A percentile compares a stretch with the other conserved stretches of the same genome.
Conservation (phyloP, 2,113 vertebrate species). For the Oplegnathus fasciatus region DNA sequence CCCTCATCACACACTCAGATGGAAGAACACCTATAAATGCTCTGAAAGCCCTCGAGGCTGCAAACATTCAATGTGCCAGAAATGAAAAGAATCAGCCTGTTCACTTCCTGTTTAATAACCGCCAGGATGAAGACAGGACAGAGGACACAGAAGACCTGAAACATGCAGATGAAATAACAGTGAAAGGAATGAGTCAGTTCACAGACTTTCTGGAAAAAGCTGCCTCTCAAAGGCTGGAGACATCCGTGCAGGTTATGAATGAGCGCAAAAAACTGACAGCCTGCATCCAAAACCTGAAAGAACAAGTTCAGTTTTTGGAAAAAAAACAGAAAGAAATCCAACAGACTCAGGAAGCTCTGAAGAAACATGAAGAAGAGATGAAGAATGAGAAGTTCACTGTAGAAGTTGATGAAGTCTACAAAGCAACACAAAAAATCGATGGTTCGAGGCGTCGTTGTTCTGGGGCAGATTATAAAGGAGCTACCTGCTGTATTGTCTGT, state of each 20-base stretch:
- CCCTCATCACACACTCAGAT: constrained; percentile 37
- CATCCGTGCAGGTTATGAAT: not conserved
- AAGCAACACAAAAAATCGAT: not conserved
- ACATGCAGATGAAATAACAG: too few relatives aligned
- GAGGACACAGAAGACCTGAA: too few relatives aligned
- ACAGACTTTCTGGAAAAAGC: not conserved
- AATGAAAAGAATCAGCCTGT: too few relatives aligned
- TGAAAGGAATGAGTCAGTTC: too few relatives aligned
- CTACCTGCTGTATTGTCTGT: constrained; percentile 9
- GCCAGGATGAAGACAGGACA: too few relatives aligned
- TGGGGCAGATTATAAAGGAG: not conserved
- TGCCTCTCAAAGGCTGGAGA: not conserved
- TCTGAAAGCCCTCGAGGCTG: not conserved
- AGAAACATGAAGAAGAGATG: not conserved
- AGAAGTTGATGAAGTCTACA: not conserved
- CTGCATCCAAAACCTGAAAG: constrained; percentile 10
- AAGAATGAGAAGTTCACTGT: not conserved
- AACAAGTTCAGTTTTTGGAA: not conserved
- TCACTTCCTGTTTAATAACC: too few relatives aligned
- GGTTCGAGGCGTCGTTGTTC: not conserved
- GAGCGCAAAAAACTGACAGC: not conserved
- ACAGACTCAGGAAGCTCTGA: not conserved
- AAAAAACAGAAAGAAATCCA: not conserved
- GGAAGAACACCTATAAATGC: not conserved
- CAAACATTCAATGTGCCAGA: constrained; percentile 9